These are phyloP conservation scores for Coilia nasus DNA, from an alignment of 2,797 vertebrate species.

Conservation along the genomic window DNA sequence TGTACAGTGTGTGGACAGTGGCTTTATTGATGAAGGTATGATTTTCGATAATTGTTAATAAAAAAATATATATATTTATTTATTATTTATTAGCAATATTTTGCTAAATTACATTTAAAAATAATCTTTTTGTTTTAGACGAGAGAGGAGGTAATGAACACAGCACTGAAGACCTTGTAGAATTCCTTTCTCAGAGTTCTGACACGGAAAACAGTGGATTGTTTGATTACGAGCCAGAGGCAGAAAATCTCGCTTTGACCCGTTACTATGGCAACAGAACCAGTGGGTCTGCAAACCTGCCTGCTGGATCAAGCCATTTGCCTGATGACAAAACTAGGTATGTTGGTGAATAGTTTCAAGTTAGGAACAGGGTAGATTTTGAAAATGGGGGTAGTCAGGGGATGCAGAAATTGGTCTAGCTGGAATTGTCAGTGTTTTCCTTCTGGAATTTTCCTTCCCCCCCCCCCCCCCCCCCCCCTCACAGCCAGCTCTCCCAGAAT, in stretches of 20 bases:
- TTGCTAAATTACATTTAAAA: neutral
- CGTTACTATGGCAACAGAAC: conserved; percentile 62
- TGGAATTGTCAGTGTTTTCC: neutral
- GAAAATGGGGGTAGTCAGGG: neutral
- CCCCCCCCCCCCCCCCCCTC: too few relatives aligned
- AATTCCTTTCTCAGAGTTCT: conserved; percentile 73
- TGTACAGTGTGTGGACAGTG: conserved; percentile 47
- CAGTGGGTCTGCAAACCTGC: conserved; percentile 26
- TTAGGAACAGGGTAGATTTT: neutral
- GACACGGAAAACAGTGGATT: conserved; percentile 64
- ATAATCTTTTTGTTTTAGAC: conserved; percentile 38
- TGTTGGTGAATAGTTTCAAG: neutral
- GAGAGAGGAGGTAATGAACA: conserved; percentile 60
- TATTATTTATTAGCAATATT: neutral
- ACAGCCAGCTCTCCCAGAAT: conserved; percentile 50
- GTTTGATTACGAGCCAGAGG: conserved; percentile 70
- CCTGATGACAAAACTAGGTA: conserved; percentile 35
- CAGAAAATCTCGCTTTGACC: conserved; percentile 64
- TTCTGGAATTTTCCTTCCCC: neutral
- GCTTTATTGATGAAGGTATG: conserved; percentile 64
- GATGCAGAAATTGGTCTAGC: neutral
- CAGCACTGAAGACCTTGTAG: conserved; percentile 59
- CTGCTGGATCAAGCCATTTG: conserved; percentile 39
- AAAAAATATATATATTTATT: neutral
- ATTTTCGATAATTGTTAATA: neutral